These are phyloP conservation scores for Nilaparvata lugens DNA, from an alignment of 1,140 invertebrate genomes.

Conservation along the genomic window DNA sequence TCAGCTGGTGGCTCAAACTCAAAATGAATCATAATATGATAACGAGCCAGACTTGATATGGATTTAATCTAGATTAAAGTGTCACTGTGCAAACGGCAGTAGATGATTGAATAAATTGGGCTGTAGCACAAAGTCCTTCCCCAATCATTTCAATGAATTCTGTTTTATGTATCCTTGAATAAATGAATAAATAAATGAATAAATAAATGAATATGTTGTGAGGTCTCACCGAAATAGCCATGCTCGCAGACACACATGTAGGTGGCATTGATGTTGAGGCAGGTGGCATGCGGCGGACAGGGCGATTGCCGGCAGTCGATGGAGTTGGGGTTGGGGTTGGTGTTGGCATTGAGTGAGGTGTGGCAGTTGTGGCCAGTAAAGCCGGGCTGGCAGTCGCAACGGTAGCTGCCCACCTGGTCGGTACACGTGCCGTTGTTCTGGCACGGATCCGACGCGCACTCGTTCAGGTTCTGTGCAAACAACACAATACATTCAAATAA, in stretches of 20 bases:
- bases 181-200: too few species aligned
- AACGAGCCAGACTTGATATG: too few species aligned
- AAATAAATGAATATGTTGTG: too few species aligned
- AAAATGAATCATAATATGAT: too few species aligned
- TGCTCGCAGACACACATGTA: slow-evolving; percentile 69
- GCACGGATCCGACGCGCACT: slow-evolving; percentile 62
- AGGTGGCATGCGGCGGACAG: slow-evolving; percentile 80
- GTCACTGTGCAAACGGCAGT: too few species aligned
- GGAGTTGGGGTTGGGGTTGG: slow-evolving; percentile 56
- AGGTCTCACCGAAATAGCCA: slow-evolving; percentile 79
- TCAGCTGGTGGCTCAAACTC: too few species aligned
- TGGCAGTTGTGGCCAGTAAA: slow-evolving; percentile 70
- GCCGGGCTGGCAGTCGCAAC: slow-evolving; percentile 67
- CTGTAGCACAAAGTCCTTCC: too few species aligned
- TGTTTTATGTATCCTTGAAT: too few species aligned
- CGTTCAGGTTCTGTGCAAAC: slow-evolving; percentile 40
- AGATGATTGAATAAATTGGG: too few species aligned
- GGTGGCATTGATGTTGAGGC: slow-evolving; percentile 69
- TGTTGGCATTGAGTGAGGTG: slow-evolving; percentile 58
- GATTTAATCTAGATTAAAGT: too few species aligned
- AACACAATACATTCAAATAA: slow-evolving; percentile 26
- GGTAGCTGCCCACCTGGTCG: slow-evolving; percentile 53
- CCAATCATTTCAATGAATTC: too few species aligned
- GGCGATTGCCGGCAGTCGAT: slow-evolving; percentile 68
- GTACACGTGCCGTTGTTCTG: slow-evolving; percentile 66